Conservation (phyloP, 2,113 vertebrate genomes). For the Mormoops blainvillei region DNA sequence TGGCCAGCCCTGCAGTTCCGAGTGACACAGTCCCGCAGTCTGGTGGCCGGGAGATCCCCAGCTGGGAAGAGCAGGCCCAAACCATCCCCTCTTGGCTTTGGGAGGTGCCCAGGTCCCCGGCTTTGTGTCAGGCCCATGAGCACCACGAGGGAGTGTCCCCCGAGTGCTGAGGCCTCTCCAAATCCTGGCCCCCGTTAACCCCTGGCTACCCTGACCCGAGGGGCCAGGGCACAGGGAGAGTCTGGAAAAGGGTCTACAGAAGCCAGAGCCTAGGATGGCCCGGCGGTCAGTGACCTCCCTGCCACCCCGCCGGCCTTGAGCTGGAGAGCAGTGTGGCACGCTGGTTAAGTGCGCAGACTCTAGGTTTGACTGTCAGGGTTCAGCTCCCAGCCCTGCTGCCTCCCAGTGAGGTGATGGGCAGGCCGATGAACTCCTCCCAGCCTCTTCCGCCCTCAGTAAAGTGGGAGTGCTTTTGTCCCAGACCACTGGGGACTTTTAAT, state of each 20-base stretch:
- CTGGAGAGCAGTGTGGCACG: background rate
- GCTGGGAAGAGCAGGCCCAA: background rate
- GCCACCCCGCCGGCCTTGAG: fast-evolving
- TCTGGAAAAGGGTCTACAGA: background rate
- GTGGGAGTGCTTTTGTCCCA: background rate
- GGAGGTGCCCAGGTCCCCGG: background rate
- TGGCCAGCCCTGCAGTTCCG: background rate
- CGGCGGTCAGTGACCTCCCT: background rate
- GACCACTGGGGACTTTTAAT: background rate
- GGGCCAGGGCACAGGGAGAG: background rate
- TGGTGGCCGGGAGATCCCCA: background rate
- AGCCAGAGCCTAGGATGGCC: background rate
- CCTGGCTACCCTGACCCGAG: background rate
- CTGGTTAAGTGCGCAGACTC: background rate
- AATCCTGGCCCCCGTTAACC: background rate
- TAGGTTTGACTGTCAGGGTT: background rate
- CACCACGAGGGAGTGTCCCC: background rate
- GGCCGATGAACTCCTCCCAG: background rate
- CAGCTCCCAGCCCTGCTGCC: background rate
- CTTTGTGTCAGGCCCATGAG: background rate
- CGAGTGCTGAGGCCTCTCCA: background rate
- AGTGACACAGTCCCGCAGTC: background rate
- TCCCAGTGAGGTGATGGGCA: fast-evolving
- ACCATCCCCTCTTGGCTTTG: background rate
- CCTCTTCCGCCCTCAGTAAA: background rate